A percentile compares a stretch with the other conserved stretches of the same genome.
These are phyloP conservation scores for Percopsis transmontana DNA, from an alignment of 2,113 vertebrate genomes.

Conservation along the genomic window DNA sequence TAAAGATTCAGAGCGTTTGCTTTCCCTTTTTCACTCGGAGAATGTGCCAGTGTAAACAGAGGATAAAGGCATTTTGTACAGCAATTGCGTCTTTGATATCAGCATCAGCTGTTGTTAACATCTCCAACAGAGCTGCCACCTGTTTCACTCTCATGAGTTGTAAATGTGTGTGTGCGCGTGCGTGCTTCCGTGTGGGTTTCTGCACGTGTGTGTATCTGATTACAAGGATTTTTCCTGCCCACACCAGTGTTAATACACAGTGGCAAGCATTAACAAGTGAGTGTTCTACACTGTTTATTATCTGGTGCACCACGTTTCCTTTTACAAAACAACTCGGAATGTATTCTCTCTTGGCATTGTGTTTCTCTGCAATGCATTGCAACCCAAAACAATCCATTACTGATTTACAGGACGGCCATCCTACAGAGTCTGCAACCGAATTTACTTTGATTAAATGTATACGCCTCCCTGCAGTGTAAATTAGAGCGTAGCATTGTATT, in stretches of 20 bases:
- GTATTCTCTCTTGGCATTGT: neutral
- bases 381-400: slow-evolving; percentile 33
- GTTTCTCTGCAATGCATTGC: slow-evolving; percentile 22
- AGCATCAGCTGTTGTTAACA: neutral
- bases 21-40: neutral
- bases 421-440: slow-evolving; percentile 50
- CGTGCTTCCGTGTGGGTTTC: neutral
- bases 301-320: too few relatives aligned
- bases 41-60: neutral
- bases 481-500: slow-evolving; percentile 25
- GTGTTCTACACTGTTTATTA: too few relatives aligned
- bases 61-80: slow-evolving; percentile 6
- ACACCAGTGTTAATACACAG: neutral
- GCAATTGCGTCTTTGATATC: slow-evolving; percentile 8
- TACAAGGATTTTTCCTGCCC: neutral
- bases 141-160: neutral
- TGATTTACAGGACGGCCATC: slow-evolving; percentile 30
- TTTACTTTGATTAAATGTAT: slow-evolving; percentile 63
- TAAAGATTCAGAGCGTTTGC: neutral
- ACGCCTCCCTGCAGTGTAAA: slow-evolving; percentile 43
- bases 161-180: neutral
- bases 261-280: too few relatives aligned
- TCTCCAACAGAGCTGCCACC: neutral
- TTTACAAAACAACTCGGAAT: too few relatives aligned
- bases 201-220: slow-evolving; percentile 2